Evolutionary conservation across 92 coral and sea anemone species (phyloP).

Genomic region (Pocillopora grandis): DNA sequence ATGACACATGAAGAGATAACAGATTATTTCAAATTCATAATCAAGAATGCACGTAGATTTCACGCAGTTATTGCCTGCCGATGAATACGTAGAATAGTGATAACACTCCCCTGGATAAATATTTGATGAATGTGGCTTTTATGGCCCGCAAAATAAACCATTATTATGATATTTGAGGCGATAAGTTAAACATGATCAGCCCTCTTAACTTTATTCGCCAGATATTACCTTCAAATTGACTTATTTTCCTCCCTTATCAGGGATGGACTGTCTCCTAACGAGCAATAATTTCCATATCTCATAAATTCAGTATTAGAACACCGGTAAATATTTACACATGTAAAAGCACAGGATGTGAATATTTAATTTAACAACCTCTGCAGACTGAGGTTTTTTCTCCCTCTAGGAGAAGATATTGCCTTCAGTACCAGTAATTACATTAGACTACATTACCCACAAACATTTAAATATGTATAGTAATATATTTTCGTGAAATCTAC

Average conservation of each 20-base stretch:
- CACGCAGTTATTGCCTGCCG: background rate
- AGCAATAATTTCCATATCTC: background rate
- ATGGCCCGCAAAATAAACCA: background rate
- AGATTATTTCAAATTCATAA: background rate
- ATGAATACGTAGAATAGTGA: background rate
- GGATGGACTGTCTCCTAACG: background rate
- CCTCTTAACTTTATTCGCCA: background rate
- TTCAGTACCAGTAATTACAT: background rate
- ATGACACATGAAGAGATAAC: background rate
- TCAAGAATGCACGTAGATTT: background rate
- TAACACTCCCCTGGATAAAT: conserved; percentile 5
- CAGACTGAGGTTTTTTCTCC: background rate
- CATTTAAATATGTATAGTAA: background rate
- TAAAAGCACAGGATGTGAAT: background rate
- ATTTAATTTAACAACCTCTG: conserved; percentile 1
- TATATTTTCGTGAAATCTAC: background rate
- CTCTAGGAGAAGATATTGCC: background rate
- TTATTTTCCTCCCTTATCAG: background rate
- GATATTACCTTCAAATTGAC: background rate
- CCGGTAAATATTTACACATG: conserved; percentile 12
- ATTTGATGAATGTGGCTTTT: background rate
- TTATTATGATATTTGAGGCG: background rate
- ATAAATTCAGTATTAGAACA: background rate
- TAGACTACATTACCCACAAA: background rate
- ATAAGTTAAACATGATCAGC: background rate